Conservation (phyloP, 2,888 invertebrate species). For the Sesia bembeciformis region DNA sequence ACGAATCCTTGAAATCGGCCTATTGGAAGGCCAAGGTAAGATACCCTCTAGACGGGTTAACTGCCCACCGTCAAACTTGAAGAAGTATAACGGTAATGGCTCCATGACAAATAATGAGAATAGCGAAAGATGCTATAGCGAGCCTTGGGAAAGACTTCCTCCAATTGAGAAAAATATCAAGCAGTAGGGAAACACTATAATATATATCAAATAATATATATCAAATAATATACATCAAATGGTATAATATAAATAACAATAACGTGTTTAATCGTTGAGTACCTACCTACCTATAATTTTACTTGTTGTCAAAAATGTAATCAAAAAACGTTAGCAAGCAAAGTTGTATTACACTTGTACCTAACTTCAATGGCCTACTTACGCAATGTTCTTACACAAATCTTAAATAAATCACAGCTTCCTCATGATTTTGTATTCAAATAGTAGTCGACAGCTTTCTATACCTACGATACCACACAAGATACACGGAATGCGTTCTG, state of each 20-base stretch:
- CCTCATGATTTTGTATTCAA: conserved; percentile 43
- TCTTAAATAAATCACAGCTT: conserved; percentile 24
- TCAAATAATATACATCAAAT: not conserved
- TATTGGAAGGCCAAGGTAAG: too few species aligned
- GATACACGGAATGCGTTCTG: conserved; percentile 19
- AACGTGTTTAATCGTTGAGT: not conserved
- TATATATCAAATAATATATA: not conserved
- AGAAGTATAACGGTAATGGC: too few species aligned
- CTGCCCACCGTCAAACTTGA: too few species aligned
- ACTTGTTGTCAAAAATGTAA: not conserved
- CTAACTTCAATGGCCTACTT: conserved; percentile 3
- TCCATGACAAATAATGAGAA: too few species aligned
- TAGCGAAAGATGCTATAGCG: too few species aligned
- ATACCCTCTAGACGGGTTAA: too few species aligned
- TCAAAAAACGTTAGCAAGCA: not conserved
- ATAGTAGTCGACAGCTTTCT: conserved; percentile 14
- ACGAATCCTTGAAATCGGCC: too few species aligned
- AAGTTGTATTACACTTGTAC: not conserved
- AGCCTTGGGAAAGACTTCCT: too few species aligned
- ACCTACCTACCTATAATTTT: not conserved
- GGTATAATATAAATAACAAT: not conserved
- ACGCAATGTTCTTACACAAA: conserved; percentile 8
- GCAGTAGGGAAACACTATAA: too few species aligned
- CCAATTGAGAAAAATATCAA: too few species aligned
- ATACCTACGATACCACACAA: conserved; percentile 3